These are phyloP conservation scores for Neelides folsomi DNA, from an alignment of 2,888 invertebrate genomes.

Conservation along the genomic window DNA sequence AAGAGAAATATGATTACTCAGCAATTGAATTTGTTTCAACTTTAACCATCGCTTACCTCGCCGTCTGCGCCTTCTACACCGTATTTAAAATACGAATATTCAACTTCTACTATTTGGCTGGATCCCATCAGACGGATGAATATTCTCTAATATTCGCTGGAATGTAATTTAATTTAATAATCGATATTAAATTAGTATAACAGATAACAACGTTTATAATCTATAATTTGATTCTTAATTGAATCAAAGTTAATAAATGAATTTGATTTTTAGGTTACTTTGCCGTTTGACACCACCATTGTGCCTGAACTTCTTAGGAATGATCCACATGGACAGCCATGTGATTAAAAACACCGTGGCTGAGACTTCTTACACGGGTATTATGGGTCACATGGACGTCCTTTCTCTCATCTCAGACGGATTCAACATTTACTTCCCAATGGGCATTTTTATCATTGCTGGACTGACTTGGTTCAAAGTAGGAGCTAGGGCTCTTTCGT, in stretches of 20 bases:
- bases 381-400: slow-evolving; percentile 99
- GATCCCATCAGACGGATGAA: slow-evolving; percentile 96
- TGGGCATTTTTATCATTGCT: slow-evolving; percentile 85
- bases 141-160: slow-evolving; percentile 97
- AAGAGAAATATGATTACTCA: slow-evolving; percentile 71
- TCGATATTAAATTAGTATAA: not conserved
- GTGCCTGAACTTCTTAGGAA: slow-evolving; percentile 92
- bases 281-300: slow-evolving; percentile 95
- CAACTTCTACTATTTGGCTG: slow-evolving; percentile 92
- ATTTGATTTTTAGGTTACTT: slow-evolving; percentile 46
- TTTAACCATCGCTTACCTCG: slow-evolving; percentile 80
- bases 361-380: slow-evolving; percentile 85
- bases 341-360: slow-evolving; percentile 62
- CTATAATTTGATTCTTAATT: not conserved
- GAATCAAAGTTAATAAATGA: not conserved
- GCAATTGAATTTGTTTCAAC: slow-evolving; percentile 90
- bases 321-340: slow-evolving; percentile 97
- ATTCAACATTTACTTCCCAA: slow-evolving; percentile 98
- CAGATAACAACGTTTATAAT: not conserved
- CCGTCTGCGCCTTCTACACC: slow-evolving; percentile 95
- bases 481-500: slow-evolving; percentile 75
- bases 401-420: slow-evolving; percentile 91
- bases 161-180: slow-evolving; percentile 47
- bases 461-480: slow-evolving; percentile 85
- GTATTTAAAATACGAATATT: slow-evolving; percentile 89